Evolutionary conservation across 2,888 invertebrate species (phyloP).

Genomic region (Scaeva pyrastri): DNA sequence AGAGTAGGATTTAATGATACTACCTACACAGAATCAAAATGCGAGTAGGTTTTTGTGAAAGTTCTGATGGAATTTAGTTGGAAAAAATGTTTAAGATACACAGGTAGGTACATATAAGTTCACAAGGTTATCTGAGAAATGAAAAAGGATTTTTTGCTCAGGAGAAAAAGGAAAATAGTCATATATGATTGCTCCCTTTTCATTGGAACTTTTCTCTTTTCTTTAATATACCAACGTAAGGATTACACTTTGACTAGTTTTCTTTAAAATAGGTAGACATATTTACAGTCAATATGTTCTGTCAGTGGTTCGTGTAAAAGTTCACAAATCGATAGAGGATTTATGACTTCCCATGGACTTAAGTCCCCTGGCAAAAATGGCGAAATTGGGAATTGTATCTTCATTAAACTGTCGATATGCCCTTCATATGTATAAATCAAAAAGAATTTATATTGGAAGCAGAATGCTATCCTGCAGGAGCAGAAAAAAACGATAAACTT

Average conservation of each 20-base stretch:
- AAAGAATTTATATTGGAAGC: not conserved
- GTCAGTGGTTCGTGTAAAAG: no score
- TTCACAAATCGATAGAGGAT: no score
- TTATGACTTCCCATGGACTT: no score
- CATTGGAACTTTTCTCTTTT: no score
- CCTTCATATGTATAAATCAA: not conserved
- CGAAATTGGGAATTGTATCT: not conserved
- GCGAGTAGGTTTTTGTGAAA: not conserved
- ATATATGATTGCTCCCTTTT: no score
- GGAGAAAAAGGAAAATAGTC: no score
- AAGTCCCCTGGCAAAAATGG: no score
- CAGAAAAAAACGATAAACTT: not conserved
- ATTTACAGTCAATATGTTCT: no score
- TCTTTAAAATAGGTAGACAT: no score
- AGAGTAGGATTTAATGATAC: constrained; percentile 24
- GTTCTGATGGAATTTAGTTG: not conserved
- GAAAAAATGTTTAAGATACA: not conserved
- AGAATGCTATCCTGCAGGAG: not conserved
- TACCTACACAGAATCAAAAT: not conserved
- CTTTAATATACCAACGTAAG: no score
- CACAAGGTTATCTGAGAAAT: not conserved
- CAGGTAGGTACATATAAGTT: no score
- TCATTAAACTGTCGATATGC: not conserved
- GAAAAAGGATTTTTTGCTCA: not conserved
- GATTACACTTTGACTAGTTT: no score